Evolutionary conservation across 2,113 vertebrate genomes (phyloP).

Genomic region (Solenodon paradoxus): DNA sequence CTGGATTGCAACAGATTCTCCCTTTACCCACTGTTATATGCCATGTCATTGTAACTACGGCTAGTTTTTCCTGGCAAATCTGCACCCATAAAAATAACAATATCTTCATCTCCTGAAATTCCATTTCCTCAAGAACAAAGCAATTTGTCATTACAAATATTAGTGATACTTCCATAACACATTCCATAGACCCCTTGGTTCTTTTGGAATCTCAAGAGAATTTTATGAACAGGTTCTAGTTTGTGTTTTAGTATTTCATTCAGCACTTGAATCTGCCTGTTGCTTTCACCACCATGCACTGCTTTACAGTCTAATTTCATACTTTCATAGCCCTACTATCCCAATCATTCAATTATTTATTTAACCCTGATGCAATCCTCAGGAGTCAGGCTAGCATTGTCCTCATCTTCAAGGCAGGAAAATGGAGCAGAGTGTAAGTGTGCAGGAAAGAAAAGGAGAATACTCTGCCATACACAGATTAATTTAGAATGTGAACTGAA

Average conservation of each 20-base stretch:
- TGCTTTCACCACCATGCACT: not conserved
- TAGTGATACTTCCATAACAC: not conserved
- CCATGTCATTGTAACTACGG: not conserved
- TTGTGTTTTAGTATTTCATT: not conserved
- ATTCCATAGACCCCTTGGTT: not conserved
- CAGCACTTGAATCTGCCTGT: not conserved
- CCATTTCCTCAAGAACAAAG: not conserved
- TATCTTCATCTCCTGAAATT: not conserved
- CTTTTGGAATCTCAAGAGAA: not conserved
- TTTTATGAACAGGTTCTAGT: not conserved
- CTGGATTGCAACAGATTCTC: not conserved
- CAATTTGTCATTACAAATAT: not conserved
- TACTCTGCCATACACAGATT: not conserved
- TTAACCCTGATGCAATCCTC: not conserved
- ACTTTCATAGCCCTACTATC: not conserved
- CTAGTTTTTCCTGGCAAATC: not conserved
- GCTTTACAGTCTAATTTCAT: slow-evolving; percentile 37
- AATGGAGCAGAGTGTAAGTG: not conserved
- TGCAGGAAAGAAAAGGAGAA: not conserved
- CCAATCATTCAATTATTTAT: slow-evolving; percentile 28
- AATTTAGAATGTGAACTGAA: not conserved
- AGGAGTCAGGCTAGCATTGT: not conserved
- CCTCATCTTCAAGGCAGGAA: not conserved
- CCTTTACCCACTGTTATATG: not conserved
- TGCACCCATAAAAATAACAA: not conserved